phyloP scores from a whole-genome alignment of 2,113 vertebrate species.

The Aptenodytes patagonicus region DNA sequence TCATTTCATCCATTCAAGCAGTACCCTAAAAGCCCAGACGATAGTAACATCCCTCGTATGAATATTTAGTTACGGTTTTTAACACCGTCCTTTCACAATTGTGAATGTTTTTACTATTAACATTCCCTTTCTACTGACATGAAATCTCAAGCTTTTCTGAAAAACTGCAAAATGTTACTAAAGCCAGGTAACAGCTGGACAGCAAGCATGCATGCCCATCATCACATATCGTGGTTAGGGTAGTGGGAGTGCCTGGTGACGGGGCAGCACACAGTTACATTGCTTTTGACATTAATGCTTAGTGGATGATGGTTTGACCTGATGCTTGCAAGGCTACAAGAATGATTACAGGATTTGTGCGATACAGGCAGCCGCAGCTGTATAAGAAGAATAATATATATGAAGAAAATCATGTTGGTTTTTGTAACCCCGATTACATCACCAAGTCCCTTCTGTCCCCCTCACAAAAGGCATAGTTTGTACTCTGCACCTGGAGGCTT shows the following conservation, averaged over 20 bases:
- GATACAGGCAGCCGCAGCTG: neutral
- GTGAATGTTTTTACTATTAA: neutral
- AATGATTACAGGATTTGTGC: neutral
- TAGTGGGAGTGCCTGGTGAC: neutral
- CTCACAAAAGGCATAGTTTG: neutral
- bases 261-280: neutral
- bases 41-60: neutral
- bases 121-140: neutral
- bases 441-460: neutral
- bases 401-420: neutral
- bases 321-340: neutral
- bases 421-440: neutral
- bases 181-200: neutral
- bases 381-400: neutral
- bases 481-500: neutral
- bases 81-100: neutral
- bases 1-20: neutral
- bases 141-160: neutral
- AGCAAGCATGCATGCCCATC: accelerated
- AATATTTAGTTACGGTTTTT: neutral
- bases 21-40: neutral
- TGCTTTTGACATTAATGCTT: neutral
- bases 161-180: neutral
- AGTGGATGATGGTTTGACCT: neutral
- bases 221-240: accelerated